phyloP scores from a whole-genome alignment of 2,113 vertebrate species.

The Megalops atlanticus region DNA sequence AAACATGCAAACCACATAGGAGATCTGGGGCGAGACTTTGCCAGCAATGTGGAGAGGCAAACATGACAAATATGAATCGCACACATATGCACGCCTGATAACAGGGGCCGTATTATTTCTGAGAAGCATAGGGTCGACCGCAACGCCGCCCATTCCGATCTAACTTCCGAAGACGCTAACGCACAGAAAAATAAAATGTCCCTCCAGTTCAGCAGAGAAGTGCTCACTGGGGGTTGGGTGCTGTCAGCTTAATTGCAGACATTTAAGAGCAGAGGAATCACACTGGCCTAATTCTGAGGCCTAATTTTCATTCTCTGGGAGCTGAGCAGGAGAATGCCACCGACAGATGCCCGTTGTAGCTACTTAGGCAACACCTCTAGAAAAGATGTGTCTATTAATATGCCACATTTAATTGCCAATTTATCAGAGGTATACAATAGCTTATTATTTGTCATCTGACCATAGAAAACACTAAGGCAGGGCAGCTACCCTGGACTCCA shows the following conservation, averaged over 20 bases:
- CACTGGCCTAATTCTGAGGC: background rate
- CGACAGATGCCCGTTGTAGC: no score
- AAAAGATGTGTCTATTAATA: no score
- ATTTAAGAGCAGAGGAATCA: background rate
- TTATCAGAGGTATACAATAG: no score
- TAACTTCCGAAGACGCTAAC: conserved; percentile 52
- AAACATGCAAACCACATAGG: conserved; percentile 48
- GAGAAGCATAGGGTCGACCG: conserved; percentile 59
- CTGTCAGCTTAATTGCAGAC: background rate
- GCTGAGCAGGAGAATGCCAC: no score
- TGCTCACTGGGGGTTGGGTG: background rate
- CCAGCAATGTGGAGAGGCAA: conserved; percentile 46
- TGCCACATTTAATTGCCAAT: no score
- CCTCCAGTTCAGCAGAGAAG: background rate
- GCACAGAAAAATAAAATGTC: conserved; percentile 34
- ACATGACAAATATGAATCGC: conserved; percentile 36
- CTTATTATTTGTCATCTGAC: no score
- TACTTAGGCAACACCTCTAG: no score
- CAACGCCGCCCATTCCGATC: conserved; percentile 56
- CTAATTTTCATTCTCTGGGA: background rate
- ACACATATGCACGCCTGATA: conserved; percentile 53
- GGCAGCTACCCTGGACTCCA: no score
- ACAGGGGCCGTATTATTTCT: conserved; percentile 65
- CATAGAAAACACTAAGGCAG: no score
- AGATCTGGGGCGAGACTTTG: conserved; percentile 13